A percentile compares a stretch with the other conserved stretches of the same genome.
These are phyloP conservation scores for Cinclus cinclus DNA, from an alignment of 2,113 vertebrate species.

Conservation along the genomic window DNA sequence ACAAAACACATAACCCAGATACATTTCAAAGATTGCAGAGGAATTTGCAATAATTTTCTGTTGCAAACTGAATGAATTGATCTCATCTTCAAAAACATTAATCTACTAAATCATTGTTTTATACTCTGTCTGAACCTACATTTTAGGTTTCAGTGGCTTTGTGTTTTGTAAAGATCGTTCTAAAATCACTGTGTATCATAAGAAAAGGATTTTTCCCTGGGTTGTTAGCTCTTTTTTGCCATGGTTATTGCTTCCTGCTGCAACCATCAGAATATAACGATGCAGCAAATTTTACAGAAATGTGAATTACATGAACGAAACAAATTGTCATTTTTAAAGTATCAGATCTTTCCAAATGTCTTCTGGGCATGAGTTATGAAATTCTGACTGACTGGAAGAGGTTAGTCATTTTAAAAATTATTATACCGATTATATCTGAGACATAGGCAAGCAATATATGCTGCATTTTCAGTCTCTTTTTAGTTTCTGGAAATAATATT, in stretches of 20 bases:
- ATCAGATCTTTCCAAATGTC: not conserved
- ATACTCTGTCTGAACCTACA: not conserved
- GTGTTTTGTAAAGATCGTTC: not conserved
- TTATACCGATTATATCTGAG: not conserved
- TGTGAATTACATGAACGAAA: not conserved
- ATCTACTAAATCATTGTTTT: conserved; percentile 2
- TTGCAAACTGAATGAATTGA: not conserved
- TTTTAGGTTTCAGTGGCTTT: conserved; percentile 2
- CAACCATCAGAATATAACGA: not conserved
- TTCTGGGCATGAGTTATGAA: not conserved
- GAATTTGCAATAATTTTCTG: not conserved
- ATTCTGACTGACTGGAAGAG: not conserved
- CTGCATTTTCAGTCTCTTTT: not conserved
- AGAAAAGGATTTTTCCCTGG: not conserved
- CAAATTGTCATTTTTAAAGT: not conserved
- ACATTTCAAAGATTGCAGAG: not conserved
- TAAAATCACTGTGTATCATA: not conserved
- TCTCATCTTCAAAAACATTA: not conserved
- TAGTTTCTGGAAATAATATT: not conserved
- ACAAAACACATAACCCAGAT: not conserved
- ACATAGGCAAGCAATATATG: not conserved
- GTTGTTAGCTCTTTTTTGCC: conserved; percentile 1
- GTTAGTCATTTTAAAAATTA: not conserved
- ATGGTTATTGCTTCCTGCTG: conserved; percentile 11
- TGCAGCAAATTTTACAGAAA: not conserved